A percentile compares a stretch with the other conserved stretches of the same genome.
phyloP scores from a whole-genome alignment of 1,140 invertebrate species.

The Kradibia gibbosae region DNA sequence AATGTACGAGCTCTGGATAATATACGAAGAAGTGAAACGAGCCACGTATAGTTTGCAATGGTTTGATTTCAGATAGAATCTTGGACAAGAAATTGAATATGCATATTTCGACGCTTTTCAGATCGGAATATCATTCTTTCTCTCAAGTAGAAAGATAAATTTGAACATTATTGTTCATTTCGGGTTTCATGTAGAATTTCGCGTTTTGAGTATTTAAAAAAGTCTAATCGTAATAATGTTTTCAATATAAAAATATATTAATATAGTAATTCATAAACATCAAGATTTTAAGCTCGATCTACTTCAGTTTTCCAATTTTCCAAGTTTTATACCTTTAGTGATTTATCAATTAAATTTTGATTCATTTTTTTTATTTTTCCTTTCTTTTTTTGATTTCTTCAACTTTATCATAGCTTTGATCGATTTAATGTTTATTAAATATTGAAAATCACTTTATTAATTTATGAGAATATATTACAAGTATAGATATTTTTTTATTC shows the following conservation, averaged over 20 bases:
- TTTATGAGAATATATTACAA: too few species aligned
- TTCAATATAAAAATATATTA: conserved; percentile 2
- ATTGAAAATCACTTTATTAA: too few species aligned
- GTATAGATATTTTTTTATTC: too few species aligned
- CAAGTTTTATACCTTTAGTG: background rate
- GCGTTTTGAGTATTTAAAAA: background rate
- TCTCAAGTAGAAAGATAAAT: conserved; percentile 38
- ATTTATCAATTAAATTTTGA: background rate
- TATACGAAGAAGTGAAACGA: conserved; percentile 4
- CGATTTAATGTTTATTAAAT: too few species aligned
- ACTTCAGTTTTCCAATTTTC: background rate
- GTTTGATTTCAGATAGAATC: conserved; percentile 36
- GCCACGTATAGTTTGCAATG: background rate
- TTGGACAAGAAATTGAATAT: conserved; percentile 42
- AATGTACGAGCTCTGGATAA: background rate
- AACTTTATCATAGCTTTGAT: too few species aligned
- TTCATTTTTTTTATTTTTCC: background rate
- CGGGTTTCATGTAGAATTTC: conserved; percentile 18
- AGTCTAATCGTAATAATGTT: background rate
- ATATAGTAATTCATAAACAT: conserved; percentile 15
- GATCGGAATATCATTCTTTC: background rate
- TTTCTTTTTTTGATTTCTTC: background rate
- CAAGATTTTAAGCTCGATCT: background rate
- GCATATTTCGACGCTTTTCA: conserved; percentile 30
- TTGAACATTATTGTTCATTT: conserved; percentile 32